These are phyloP conservation scores for Stenchaetothrips biformis DNA, from an alignment of 2,888 invertebrate species.

Conservation along the genomic window DNA sequence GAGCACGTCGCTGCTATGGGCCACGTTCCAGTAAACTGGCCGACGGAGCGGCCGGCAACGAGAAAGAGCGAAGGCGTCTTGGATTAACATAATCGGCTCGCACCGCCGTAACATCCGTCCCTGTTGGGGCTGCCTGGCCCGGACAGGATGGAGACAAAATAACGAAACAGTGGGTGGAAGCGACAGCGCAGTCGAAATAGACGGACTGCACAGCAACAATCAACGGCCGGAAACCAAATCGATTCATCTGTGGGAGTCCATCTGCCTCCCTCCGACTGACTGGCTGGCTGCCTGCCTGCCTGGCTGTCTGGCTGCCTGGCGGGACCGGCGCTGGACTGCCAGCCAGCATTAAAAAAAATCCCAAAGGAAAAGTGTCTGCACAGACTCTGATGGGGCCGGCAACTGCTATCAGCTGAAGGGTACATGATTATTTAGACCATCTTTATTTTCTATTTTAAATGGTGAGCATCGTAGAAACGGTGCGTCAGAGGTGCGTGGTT, in stretches of 20 bases:
- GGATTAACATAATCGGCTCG: too few relatives aligned
- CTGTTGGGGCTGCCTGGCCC: not conserved
- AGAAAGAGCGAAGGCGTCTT: too few relatives aligned
- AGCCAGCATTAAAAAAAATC: not conserved
- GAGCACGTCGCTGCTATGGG: too few relatives aligned
- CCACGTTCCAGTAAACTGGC: too few relatives aligned
- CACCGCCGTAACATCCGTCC: too few relatives aligned
- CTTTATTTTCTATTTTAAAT: not conserved
- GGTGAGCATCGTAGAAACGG: too few relatives aligned
- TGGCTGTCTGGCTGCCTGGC: not conserved
- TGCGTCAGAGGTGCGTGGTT: not conserved
- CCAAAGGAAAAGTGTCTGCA: too few relatives aligned
- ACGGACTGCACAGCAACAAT: slow-evolving; percentile 16
- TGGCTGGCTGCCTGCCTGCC: too few relatives aligned
- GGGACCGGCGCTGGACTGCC: not conserved
- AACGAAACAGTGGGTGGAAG: not conserved
- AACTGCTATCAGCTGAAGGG: not conserved
- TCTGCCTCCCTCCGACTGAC: not conserved
- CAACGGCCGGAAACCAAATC: slow-evolving; percentile 11
- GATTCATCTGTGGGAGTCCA: slow-evolving; percentile 11
- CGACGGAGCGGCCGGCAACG: too few relatives aligned
- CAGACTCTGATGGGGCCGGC: too few relatives aligned
- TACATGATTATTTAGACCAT: not conserved
- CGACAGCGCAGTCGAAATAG: not conserved
- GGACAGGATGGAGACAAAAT: not conserved